These are phyloP conservation scores for Vipera latastei DNA, from an alignment of 2,797 vertebrate genomes.

Conservation along the genomic window DNA sequence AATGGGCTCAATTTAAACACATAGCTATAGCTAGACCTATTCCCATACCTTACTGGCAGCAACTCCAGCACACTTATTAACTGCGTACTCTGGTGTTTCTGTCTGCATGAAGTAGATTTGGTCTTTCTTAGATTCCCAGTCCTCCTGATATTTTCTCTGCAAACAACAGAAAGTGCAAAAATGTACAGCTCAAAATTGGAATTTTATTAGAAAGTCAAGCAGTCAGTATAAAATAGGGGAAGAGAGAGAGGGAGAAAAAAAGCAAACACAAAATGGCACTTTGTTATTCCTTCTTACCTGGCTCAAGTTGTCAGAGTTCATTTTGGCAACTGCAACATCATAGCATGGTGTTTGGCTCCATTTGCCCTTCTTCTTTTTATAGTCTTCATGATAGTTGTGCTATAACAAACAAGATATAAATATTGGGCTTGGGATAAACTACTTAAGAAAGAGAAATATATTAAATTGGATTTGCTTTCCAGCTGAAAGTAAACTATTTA, in stretches of 20 bases:
- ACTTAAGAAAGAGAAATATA: neutral
- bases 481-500: neutral
- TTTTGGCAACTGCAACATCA: slow-evolving; percentile 86
- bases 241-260: neutral
- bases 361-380: slow-evolving; percentile 90
- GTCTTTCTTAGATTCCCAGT: slow-evolving; percentile 87
- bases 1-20: neutral
- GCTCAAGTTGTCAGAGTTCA: slow-evolving; percentile 91
- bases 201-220: neutral
- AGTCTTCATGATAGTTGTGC: slow-evolving; percentile 91
- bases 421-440: neutral
- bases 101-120: slow-evolving; percentile 98
- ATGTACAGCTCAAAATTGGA: neutral
- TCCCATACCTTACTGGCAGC: slow-evolving; percentile 83
- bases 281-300: slow-evolving; percentile 70
- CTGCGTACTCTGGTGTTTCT: slow-evolving; percentile 87
- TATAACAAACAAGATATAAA: slow-evolving; percentile 46
- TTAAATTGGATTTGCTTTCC: neutral
- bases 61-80: slow-evolving; percentile 83
- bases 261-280: fast-evolving
- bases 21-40: neutral
- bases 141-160: slow-evolving; percentile 91
- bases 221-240: neutral
- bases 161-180: slow-evolving; percentile 27
- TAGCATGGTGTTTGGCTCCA: slow-evolving; percentile 98